Evolutionary conservation across 2,113 vertebrate species (phyloP).

Genomic region (Acrocephalus kingi): DNA sequence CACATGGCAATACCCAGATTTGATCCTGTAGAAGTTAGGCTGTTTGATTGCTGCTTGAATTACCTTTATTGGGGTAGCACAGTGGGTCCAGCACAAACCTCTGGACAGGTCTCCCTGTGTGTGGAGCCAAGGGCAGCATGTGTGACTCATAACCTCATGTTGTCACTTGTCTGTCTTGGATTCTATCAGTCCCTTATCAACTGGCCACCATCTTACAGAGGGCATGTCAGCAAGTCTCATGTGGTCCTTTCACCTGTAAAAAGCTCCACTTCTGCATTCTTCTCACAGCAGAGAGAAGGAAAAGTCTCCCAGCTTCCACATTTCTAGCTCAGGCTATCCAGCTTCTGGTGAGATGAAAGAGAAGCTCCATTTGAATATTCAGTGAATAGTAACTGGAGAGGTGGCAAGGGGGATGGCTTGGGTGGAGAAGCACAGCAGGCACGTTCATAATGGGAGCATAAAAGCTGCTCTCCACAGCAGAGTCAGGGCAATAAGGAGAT

Average conservation of each 20-base stretch:
- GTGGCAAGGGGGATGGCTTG: background rate
- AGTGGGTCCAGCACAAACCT: fast-evolving
- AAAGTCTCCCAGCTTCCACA: background rate
- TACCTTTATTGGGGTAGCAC: background rate
- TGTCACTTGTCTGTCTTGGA: background rate
- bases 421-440: background rate
- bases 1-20: fast-evolving
- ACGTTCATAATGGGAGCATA: fast-evolving
- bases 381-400: background rate
- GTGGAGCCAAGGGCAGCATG: background rate
- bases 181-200: background rate
- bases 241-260: background rate
- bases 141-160: background rate
- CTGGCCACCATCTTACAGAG: background rate
- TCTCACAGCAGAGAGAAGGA: background rate
- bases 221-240: background rate
- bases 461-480: background rate
- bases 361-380: background rate
- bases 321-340: background rate
- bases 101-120: background rate
- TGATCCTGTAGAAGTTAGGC: fast-evolving
- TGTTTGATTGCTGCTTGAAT: background rate
- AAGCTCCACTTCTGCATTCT: background rate
- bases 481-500: background rate
- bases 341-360: background rate